Evolutionary conservation across 2,888 invertebrate genomes (phyloP).

Genomic region (Phyllotreta cruciferae): DNA sequence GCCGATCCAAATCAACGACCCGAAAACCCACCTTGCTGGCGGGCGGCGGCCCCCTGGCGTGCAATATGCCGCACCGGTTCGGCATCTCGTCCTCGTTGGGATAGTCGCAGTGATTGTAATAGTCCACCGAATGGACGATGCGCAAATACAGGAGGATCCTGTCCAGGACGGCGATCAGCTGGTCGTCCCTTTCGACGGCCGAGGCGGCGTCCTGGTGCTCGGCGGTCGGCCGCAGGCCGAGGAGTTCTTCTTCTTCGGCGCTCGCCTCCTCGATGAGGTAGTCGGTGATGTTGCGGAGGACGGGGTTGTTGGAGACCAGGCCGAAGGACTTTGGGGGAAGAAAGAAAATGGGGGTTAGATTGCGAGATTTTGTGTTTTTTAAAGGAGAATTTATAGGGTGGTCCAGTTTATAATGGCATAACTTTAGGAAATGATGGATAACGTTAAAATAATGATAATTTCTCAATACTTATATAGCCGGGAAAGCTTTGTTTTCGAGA

Average conservation of each 20-base stretch:
- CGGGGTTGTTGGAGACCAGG: slow-evolving; percentile 86
- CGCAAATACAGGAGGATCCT: slow-evolving; percentile 91
- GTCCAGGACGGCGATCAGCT: slow-evolving; percentile 74
- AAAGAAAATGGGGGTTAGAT: slow-evolving; percentile 4
- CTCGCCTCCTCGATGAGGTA: slow-evolving; percentile 98
- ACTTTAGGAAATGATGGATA: no score
- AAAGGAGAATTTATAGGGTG: no score
- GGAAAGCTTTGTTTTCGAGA: no score
- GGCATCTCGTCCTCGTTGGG: slow-evolving; percentile 99
- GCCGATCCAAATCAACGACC: no score
- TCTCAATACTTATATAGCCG: no score
- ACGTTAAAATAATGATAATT: no score
- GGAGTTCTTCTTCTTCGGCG: slow-evolving; percentile 95
- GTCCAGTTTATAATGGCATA: no score
- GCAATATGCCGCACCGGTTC: slow-evolving; percentile 97
- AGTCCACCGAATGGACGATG: slow-evolving; percentile 97
- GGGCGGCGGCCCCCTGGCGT: slow-evolving; percentile 90
- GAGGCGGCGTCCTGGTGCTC: slow-evolving; percentile 61
- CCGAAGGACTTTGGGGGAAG: slow-evolving; percentile 65
- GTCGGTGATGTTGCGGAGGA: slow-evolving; percentile 95
- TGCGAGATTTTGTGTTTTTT: no score
- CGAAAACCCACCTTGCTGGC: slow-evolving; percentile 78
- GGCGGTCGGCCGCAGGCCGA: slow-evolving; percentile 70
- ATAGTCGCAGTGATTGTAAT: slow-evolving; percentile 98
- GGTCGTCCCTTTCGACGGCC: slow-evolving; percentile 74